Percentiles rank a stretch among this genome's conserved stretches.
Evolutionary conservation across 2,888 invertebrate species (phyloP).

Genomic region (Portevinia maculata): DNA sequence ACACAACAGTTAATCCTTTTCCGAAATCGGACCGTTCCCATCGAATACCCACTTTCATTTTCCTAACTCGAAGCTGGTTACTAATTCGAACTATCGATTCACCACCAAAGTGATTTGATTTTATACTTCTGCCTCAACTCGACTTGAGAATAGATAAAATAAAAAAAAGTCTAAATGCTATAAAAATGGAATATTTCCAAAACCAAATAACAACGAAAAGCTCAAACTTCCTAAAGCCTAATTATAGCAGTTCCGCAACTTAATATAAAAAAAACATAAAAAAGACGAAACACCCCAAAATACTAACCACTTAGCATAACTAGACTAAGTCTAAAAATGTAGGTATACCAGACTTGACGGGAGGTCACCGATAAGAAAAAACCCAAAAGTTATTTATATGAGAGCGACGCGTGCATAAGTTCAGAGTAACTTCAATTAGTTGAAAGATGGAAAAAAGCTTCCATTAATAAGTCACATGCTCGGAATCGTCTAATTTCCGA

Average conservation of each 20-base stretch:
- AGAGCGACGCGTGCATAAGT: too few species aligned
- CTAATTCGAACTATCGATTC: constrained; percentile 51
- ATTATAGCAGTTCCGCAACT: constrained; percentile 37
- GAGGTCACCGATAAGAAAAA: background rate
- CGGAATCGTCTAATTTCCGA: constrained; percentile 5
- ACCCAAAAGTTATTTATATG: too few species aligned
- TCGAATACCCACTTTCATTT: constrained; percentile 52
- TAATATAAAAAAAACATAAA: constrained; percentile 2
- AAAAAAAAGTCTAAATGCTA: background rate
- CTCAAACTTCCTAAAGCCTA: background rate
- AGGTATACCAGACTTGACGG: background rate
- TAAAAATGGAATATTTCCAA: constrained; percentile 16
- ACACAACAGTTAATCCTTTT: constrained; percentile 24
- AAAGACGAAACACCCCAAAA: background rate
- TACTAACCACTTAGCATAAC: constrained; percentile 43
- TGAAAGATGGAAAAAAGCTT: background rate
- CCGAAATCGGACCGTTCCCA: background rate
- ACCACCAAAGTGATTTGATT: constrained; percentile 35
- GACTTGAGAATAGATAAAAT: constrained; percentile 1
- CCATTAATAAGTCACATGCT: constrained; percentile 11
- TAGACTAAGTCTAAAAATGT: constrained; percentile 17
- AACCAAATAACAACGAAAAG: background rate
- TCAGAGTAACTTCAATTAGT: too few species aligned
- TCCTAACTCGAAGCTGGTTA: constrained; percentile 8
- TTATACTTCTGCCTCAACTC: constrained; percentile 58